Conservation (phyloP, 1,140 invertebrate genomes). For the Drosophila willistoni region DNA sequence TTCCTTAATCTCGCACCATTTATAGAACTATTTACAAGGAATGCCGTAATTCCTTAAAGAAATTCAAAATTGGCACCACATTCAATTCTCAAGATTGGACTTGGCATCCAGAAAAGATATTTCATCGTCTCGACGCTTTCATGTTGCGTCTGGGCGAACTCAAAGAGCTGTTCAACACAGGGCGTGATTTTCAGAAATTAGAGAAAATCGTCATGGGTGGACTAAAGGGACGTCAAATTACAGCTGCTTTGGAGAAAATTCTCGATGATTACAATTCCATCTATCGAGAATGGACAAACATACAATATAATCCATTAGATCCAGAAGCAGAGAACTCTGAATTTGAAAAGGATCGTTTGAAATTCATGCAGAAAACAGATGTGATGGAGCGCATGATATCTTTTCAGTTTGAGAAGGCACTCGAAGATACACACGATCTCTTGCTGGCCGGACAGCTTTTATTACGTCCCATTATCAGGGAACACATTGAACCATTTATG, state of each 20-base stretch:
- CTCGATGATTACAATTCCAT: slow-evolving; percentile 88
- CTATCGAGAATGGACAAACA: slow-evolving; percentile 87
- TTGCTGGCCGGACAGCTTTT: slow-evolving; percentile 88
- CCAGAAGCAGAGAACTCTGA: slow-evolving; percentile 85
- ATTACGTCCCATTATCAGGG: slow-evolving; percentile 87
- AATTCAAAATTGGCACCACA: slow-evolving; percentile 68
- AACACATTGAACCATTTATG: slow-evolving; percentile 73
- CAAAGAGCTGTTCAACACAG: slow-evolving; percentile 87
- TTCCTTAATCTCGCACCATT: slow-evolving; percentile 16
- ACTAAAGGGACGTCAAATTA: slow-evolving; percentile 87
- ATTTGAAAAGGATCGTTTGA: slow-evolving; percentile 85
- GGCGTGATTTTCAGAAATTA: slow-evolving; percentile 90
- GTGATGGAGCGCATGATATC: slow-evolving; percentile 89
- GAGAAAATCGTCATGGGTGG: slow-evolving; percentile 92
- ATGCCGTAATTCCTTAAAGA: slow-evolving; percentile 84
- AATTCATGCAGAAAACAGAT: slow-evolving; percentile 84
- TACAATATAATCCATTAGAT: slow-evolving; percentile 82
- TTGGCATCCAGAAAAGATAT: slow-evolving; percentile 87
- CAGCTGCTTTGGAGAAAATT: slow-evolving; percentile 83
- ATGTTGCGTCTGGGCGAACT: slow-evolving; percentile 84
- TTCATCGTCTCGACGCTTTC: slow-evolving; percentile 87
- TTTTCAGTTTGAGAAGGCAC: slow-evolving; percentile 88
- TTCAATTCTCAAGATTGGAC: slow-evolving; percentile 86
- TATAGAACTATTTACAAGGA: slow-evolving; percentile 84
- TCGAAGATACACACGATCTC: slow-evolving; percentile 88